A percentile compares a stretch with the other conserved stretches of the same genome.
Evolutionary conservation across 2,113 vertebrate species (phyloP).

Genomic region (Silurus asotus): DNA sequence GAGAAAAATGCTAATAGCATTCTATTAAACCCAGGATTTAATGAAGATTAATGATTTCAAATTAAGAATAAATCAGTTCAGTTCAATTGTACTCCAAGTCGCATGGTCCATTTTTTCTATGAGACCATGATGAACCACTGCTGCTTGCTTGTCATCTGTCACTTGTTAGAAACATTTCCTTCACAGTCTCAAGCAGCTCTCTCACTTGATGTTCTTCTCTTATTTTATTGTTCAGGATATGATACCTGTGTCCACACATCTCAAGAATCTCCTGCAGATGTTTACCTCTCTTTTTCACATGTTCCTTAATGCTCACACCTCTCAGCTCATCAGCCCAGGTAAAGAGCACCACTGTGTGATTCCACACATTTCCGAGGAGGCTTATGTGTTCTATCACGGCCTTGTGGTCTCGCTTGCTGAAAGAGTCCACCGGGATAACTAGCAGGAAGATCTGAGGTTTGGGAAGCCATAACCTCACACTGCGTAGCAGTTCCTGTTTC

Average conservation of each 20-base stretch:
- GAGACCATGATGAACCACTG: no score
- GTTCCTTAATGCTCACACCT: conserved; percentile 41
- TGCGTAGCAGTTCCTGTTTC: conserved; percentile 43
- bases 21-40: background rate
- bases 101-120: background rate
- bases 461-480: conserved; percentile 38
- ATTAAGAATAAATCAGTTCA: background rate
- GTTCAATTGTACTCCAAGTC: background rate
- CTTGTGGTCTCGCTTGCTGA: conserved; percentile 52
- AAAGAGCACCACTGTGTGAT: conserved; percentile 55
- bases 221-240: conserved; percentile 45
- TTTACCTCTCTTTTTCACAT: conserved; percentile 47
- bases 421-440: conserved; percentile 55
- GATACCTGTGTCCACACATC: conserved; percentile 48
- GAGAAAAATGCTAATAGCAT: background rate
- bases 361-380: conserved; percentile 55
- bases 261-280: conserved; percentile 54
- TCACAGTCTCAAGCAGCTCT: conserved; percentile 53
- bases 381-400: conserved; percentile 53
- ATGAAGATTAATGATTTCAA: background rate
- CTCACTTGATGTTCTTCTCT: conserved; percentile 20
- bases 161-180: conserved; percentile 7
- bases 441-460: conserved; percentile 53
- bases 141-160: background rate
- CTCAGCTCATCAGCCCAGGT: conserved; percentile 56